phyloP scores from a whole-genome alignment of 2,797 vertebrate genomes.

The Chlorospingus semifuscus region DNA sequence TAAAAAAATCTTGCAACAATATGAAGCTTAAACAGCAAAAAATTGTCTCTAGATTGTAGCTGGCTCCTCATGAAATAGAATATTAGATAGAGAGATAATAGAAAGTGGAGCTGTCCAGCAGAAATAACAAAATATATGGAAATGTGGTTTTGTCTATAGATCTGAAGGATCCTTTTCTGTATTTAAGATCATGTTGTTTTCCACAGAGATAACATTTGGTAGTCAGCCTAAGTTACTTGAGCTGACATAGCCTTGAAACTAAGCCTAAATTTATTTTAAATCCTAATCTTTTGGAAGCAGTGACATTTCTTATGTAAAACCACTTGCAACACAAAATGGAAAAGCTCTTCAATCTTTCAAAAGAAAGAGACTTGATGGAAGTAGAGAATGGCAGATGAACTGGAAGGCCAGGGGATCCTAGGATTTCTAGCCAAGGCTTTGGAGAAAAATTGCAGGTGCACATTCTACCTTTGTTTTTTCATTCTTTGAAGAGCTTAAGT shows the following conservation, averaged over 20 bases:
- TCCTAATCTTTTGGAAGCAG: not conserved
- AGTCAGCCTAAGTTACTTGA: not conserved
- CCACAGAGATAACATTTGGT: not conserved
- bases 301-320: not conserved
- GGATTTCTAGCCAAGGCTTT: conserved; percentile 1
- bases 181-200: not conserved
- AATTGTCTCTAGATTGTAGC: not conserved
- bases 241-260: not conserved
- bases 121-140: not conserved
- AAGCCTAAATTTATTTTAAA: not conserved
- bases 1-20: not conserved
- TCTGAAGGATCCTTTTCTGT: not conserved
- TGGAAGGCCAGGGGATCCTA: not conserved
- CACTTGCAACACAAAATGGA: not conserved
- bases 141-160: not conserved
- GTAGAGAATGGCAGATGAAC: not conserved
- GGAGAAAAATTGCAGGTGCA: conserved; percentile 19
- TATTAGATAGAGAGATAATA: not conserved
- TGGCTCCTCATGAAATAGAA: not conserved
- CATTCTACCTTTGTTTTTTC: conserved; percentile 4
- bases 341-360: not conserved
- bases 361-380: not conserved
- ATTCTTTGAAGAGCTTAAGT: conserved; percentile 23
- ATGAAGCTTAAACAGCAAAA: not conserved
- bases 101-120: conserved; percentile 17